These are phyloP conservation scores for Apteryx mantelli DNA, from an alignment of 2,113 vertebrate species.

Conservation along the genomic window DNA sequence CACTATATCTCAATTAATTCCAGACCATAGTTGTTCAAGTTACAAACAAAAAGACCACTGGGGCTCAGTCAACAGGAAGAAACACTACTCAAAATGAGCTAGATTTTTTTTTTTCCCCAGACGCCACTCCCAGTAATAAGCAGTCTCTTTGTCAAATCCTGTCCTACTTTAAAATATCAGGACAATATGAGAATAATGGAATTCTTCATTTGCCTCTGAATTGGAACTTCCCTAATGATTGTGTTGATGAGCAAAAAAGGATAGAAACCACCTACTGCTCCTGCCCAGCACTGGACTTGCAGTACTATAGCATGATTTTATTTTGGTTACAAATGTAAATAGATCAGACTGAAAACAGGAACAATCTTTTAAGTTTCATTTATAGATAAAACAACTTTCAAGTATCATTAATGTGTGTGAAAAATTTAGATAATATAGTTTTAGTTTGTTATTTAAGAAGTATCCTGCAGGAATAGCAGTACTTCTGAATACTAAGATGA, in stretches of 20 bases:
- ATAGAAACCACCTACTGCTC: neutral
- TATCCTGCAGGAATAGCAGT: neutral
- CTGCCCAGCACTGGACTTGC: neutral
- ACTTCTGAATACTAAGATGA: neutral
- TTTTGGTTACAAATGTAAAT: neutral
- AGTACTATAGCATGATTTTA: neutral
- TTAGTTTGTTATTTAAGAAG: neutral
- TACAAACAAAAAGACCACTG: neutral
- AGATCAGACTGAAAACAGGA: neutral
- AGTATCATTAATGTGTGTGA: neutral
- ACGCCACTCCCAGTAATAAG: fast-evolving
- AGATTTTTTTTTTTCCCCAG: neutral
- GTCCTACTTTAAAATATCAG: neutral
- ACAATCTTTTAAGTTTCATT: neutral
- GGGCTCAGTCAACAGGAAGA: neutral
- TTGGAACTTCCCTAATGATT: neutral
- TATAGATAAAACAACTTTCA: neutral
- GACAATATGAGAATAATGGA: neutral
- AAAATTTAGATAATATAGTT: neutral
- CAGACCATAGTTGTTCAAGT: neutral
- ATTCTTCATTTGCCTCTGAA: neutral
- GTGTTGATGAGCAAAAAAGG: neutral
- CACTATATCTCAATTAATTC: neutral
- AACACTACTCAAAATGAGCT: neutral
- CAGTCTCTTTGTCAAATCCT: neutral